Percentiles rank a stretch among this genome's conserved stretches.
Conservation (phyloP, 1,140 invertebrate genomes). For the Brachionus plicatilis region DNA sequence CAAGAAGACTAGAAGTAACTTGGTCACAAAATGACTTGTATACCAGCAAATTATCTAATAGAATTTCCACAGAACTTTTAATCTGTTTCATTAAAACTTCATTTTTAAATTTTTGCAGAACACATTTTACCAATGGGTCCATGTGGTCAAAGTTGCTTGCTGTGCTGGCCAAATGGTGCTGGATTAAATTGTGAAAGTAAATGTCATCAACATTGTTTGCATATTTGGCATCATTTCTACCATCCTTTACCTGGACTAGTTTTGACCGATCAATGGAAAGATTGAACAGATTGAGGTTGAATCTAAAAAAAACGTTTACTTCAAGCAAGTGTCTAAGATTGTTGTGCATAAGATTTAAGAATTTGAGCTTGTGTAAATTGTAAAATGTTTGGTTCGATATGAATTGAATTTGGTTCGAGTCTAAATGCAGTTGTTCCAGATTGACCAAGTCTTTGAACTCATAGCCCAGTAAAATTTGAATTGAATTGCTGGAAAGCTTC, state of each 20-base stretch:
- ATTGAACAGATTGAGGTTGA: slow-evolving; percentile 9
- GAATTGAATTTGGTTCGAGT: not conserved
- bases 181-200: not conserved
- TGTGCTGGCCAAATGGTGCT: not conserved
- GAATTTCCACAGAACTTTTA: not conserved
- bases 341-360: not conserved
- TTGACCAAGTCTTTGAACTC: not conserved
- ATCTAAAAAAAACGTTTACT: not conserved
- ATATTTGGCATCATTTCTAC: not conserved
- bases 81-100: not conserved
- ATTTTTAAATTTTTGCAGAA: not conserved
- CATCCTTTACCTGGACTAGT: not conserved
- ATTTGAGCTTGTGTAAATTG: not conserved
- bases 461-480: not conserved
- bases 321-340: not conserved
- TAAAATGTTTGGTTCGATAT: not conserved
- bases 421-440: slow-evolving; percentile 8
- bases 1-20: not conserved
- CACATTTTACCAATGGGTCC: not conserved
- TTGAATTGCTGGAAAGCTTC: not conserved
- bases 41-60: not conserved
- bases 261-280: not conserved
- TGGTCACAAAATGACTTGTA: not conserved
- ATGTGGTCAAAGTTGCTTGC: not conserved
- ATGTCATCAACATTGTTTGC: not conserved